Evolutionary conservation across 2,797 vertebrate species (phyloP).

Genomic region (Crocodylus rhombifer): DNA sequence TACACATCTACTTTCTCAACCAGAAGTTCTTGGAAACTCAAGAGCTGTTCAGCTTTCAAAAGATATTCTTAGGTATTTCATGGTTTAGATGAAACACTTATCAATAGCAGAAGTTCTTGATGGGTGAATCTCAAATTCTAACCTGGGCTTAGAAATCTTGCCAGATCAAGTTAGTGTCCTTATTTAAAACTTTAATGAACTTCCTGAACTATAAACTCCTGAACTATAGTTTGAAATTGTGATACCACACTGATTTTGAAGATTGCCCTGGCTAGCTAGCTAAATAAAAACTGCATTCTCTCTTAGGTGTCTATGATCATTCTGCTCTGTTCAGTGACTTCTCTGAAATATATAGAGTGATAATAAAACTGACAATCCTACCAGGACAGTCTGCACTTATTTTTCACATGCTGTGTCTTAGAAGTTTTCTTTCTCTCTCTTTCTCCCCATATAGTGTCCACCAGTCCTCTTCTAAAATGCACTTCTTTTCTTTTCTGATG

Average conservation of each 20-base stretch:
- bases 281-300: not conserved
- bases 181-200: not conserved
- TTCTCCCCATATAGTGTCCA: no score
- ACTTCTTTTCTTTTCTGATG: no score
- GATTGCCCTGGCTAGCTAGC: no score
- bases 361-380: not conserved
- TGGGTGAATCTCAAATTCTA: slow-evolving; percentile 3
- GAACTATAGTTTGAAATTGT: not conserved
- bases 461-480: not conserved
- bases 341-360: not conserved
- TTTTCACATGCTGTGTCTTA: not conserved
- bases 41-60: not conserved
- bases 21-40: not conserved
- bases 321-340: not conserved
- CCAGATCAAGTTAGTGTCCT: not conserved
- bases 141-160: not conserved
- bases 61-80: not conserved
- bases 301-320: not conserved
- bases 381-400: not conserved
- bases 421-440: not conserved
- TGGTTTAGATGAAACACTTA: not conserved
- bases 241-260: not conserved
- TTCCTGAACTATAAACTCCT: not conserved
- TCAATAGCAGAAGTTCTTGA: not conserved
- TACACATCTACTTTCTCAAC: not conserved